A percentile compares a stretch with the other conserved stretches of the same genome.
Conservation (phyloP, 2,888 invertebrate species). For the Nysson spinosus region DNA sequence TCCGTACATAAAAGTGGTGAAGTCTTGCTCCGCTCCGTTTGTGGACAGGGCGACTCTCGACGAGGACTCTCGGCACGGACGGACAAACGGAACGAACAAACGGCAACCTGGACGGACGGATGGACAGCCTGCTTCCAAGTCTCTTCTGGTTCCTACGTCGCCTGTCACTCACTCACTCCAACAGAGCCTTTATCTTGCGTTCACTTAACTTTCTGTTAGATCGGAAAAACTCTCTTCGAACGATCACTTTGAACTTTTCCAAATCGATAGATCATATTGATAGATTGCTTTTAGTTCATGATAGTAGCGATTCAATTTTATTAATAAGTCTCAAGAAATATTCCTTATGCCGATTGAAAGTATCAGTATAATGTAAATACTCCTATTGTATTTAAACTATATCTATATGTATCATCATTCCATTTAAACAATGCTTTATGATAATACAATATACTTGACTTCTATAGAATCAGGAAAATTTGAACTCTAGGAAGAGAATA, state of each 20-base stretch:
- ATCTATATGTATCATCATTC: too few relatives aligned
- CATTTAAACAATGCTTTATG: too few relatives aligned
- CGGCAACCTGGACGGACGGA: constrained; percentile 55
- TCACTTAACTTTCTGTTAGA: constrained; percentile 42
- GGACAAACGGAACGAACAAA: constrained; percentile 44
- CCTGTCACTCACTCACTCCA: constrained; percentile 61
- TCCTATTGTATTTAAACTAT: too few relatives aligned
- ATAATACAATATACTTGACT: too few relatives aligned
- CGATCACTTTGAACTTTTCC: constrained; percentile 29
- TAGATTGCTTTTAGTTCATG: too few relatives aligned
- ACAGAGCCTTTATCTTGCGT: constrained; percentile 55
- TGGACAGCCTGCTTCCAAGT: constrained; percentile 59
- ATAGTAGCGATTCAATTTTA: too few relatives aligned
- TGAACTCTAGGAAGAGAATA: too few relatives aligned
- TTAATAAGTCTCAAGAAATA: too few relatives aligned
- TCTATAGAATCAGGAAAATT: too few relatives aligned
- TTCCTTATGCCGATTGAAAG: too few relatives aligned
- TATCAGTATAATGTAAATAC: too few relatives aligned
- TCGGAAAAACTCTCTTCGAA: constrained; percentile 41
- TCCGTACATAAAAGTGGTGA: constrained; percentile 77
- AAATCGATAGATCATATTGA: too few relatives aligned
- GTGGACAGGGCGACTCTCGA: constrained; percentile 67
- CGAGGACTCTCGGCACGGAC: constrained; percentile 57
- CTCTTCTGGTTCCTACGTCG: constrained; percentile 55
- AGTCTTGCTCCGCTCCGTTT: constrained; percentile 77